Conservation (phyloP, 1,140 invertebrate genomes). For the Drosophila prosaltans region DNA sequence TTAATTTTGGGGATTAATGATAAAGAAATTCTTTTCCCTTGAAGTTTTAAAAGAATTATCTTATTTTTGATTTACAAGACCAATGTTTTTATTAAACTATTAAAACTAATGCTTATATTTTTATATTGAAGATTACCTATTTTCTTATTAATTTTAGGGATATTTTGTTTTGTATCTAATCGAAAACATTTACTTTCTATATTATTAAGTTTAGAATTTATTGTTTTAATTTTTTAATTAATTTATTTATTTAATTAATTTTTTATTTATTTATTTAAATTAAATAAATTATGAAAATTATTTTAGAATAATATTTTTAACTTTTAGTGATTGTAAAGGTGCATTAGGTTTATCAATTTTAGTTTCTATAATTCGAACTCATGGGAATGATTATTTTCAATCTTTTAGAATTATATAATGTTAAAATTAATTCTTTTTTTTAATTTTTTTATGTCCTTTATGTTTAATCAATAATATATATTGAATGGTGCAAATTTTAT, state of each 20-base stretch:
- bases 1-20: slow-evolving; percentile 86
- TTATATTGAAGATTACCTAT: slow-evolving; percentile 79
- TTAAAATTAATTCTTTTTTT: slow-evolving; percentile 84
- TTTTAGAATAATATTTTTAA: slow-evolving; percentile 86
- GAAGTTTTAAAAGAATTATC: slow-evolving; percentile 84
- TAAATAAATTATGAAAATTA: slow-evolving; percentile 83
- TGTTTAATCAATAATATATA: slow-evolving; percentile 76
- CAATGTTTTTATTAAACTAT: slow-evolving; percentile 86
- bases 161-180: slow-evolving; percentile 83
- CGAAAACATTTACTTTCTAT: slow-evolving; percentile 84
- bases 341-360: slow-evolving; percentile 85
- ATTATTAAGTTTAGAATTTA: slow-evolving; percentile 85
- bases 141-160: slow-evolving; percentile 79
- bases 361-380: slow-evolving; percentile 85
- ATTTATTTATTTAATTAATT: slow-evolving; percentile 84
- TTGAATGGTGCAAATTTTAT: slow-evolving; percentile 81
- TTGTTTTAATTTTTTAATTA: slow-evolving; percentile 84
- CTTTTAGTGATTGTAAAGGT: slow-evolving; percentile 85
- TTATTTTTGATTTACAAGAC: slow-evolving; percentile 86
- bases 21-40: slow-evolving; percentile 84
- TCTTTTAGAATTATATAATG: slow-evolving; percentile 85
- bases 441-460: slow-evolving; percentile 83
- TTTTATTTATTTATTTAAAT: slow-evolving; percentile 84
- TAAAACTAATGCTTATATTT: slow-evolving; percentile 84
- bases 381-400: slow-evolving; percentile 85